Evolutionary conservation across 2,797 vertebrate species (phyloP), one percentile per base, ranked within the genome.

Genomic region (Spinibarbus caldwelli): DNA sequence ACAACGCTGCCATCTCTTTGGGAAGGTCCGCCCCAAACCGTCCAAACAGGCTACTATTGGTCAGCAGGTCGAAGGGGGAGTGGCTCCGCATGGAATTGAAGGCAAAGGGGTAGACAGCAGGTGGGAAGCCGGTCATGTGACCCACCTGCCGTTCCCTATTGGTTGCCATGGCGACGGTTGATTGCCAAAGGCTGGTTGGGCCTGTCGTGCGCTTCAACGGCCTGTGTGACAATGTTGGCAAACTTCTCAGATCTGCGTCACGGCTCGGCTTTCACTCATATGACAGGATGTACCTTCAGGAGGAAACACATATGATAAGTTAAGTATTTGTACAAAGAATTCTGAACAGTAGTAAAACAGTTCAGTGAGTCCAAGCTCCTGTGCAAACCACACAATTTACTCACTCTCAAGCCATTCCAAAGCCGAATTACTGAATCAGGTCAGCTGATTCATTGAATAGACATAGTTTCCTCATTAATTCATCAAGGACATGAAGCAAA

Each of bases 1-100:
- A 97, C 87, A 98, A 90, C 59, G 97, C 97, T 68, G 97, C 97
- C 97, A 98, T 98, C 92, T 98, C 97, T 94, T 97, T 98, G 76
- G 96, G 97, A 73, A 98, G 96, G 92, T 98, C 97, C 0, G 96
- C 95, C 84, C 96, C 95, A 54, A 97, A 97, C 77, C 96, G 94
- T 29, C 97, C 95, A 84, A 97, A 97, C 45, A 96, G 94, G 89
- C 94, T 94, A 84, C 95, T 95, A 85, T 96, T 96, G 90, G 96
- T 95, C 92, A 98, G 93, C 83, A 97, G 95, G 93, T 98, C 96
- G n/a, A 97, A 97, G 85, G 96, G 97, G 31, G 97, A 96, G 88
- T 96, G 97, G 91, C 95, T 96, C 87, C 96, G 92, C 93, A 97
- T 96, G 84, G 96, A 95, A 89, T 95, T 97, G 72, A 98, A 98